Conservation (phyloP, 2,888 invertebrate species). For the Apamea sordens region DNA sequence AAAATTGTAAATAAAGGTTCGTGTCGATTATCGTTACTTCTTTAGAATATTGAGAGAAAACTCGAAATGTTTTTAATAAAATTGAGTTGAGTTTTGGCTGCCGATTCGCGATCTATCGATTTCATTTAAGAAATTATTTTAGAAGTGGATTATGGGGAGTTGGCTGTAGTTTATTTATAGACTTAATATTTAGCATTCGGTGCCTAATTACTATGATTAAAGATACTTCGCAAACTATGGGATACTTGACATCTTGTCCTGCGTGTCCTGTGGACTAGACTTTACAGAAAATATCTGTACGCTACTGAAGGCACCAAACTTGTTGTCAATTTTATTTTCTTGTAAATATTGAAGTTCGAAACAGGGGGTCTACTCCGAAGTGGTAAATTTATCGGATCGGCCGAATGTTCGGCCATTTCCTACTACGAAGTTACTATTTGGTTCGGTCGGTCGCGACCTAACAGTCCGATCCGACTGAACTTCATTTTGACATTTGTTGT, state of each 20-base stretch:
- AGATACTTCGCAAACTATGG: too few relatives aligned
- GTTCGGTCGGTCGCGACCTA: too few relatives aligned
- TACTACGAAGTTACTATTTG: too few relatives aligned
- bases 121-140: background rate
- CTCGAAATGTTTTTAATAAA: conserved; percentile 14
- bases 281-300: background rate
- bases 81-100: conserved; percentile 17
- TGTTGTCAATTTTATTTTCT: background rate
- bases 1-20: conserved; percentile 28
- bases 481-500: too few relatives aligned
- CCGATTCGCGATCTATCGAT: conserved; percentile 18
- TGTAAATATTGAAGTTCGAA: background rate
- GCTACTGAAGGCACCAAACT: background rate
- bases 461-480: too few relatives aligned
- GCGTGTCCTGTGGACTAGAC: background rate
- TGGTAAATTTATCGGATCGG: too few relatives aligned
- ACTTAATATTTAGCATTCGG: background rate
- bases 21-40: conserved; percentile 7
- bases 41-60: conserved; percentile 18
- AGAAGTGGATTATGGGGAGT: background rate
- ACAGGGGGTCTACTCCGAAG: too few relatives aligned
- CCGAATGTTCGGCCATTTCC: too few relatives aligned
- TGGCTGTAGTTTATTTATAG: background rate
- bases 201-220: background rate
- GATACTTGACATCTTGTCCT: background rate